These are phyloP conservation scores for Caenorhabditis afra DNA, from an alignment of 2,888 invertebrate species.

Conservation along the genomic window DNA sequence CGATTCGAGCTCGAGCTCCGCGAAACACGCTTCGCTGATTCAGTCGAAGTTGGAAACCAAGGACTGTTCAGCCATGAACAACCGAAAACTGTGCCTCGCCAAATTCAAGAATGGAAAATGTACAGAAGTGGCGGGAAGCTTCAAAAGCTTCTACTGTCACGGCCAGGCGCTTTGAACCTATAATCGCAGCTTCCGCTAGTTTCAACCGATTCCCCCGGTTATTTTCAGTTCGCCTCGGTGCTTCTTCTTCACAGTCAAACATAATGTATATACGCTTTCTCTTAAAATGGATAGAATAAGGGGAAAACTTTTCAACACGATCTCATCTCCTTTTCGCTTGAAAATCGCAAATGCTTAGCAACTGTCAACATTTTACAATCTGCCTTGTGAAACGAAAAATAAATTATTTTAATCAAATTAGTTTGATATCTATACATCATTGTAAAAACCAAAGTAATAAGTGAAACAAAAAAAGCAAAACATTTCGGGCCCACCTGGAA, in stretches of 20 bases:
- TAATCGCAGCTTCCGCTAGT: background rate
- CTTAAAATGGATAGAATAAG: conserved; percentile 31
- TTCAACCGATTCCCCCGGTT: background rate
- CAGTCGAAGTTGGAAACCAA: conserved; percentile 28
- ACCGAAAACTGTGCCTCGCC: conserved; percentile 49
- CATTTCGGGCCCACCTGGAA: too few relatives aligned
- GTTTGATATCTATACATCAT: conserved; percentile 3
- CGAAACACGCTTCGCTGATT: conserved; percentile 20
- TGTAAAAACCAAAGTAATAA: conserved; percentile 34
- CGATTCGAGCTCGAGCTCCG: conserved; percentile 43
- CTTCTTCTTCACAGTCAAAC: background rate
- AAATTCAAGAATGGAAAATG: conserved; percentile 53
- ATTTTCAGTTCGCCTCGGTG: background rate
- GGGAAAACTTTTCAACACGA: conserved; percentile 21
- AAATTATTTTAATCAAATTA: too few relatives aligned
- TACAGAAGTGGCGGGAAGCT: conserved; percentile 55
- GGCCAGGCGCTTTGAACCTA: conserved; percentile 25
- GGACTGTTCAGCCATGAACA: conserved; percentile 28
- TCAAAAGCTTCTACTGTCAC: conserved; percentile 37
- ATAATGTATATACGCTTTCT: conserved; percentile 36
- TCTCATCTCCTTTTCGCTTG: conserved; percentile 27
- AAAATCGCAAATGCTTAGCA: background rate
- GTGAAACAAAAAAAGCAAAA: conserved; percentile 7
- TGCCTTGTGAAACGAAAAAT: background rate
- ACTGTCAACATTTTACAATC: background rate